Evolutionary conservation across 2,888 invertebrate species (phyloP).

Genomic region (Atrina japonica): DNA sequence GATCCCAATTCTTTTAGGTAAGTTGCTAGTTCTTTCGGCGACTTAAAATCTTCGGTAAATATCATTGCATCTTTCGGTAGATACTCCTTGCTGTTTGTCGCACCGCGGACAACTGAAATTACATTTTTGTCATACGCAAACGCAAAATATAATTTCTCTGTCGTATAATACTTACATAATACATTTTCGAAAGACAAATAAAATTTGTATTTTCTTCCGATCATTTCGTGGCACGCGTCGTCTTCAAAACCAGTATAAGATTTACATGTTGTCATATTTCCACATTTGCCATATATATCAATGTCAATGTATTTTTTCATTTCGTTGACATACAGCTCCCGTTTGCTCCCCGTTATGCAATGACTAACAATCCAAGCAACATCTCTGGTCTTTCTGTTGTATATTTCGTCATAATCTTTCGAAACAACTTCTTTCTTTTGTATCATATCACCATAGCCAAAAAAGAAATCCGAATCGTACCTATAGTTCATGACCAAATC

Average conservation of each 20-base stretch:
- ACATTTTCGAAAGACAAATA: conserved; percentile 36
- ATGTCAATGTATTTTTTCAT: conserved; percentile 52
- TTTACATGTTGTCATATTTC: conserved; percentile 20
- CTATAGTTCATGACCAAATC: conserved; percentile 45
- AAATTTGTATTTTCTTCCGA: conserved; percentile 25
- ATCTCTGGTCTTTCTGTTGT: conserved; percentile 35
- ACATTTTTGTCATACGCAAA: conserved; percentile 3
- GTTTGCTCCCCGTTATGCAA: conserved; percentile 48
- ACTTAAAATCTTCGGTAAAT: conserved; percentile 13
- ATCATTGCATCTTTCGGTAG: not conserved
- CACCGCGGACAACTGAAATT: conserved; percentile 24
- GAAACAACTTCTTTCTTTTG: not conserved
- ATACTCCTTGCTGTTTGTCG: not conserved
- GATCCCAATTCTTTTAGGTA: not conserved
- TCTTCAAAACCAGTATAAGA: conserved; percentile 1
- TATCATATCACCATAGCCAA: conserved; percentile 32
- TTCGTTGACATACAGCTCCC: conserved; percentile 52
- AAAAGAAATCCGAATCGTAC: conserved; percentile 32
- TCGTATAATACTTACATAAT: conserved; percentile 19
- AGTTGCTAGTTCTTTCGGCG: conserved; percentile 20
- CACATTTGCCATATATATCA: conserved; percentile 59
- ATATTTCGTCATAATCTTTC: conserved; percentile 29
- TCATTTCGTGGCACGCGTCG: conserved; percentile 3
- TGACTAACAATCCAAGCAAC: conserved; percentile 63
- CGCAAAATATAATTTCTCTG: conserved; percentile 24